Evolutionary conservation across 1,140 invertebrate genomes (phyloP).

Genomic region (Cherax quadricarinatus): DNA sequence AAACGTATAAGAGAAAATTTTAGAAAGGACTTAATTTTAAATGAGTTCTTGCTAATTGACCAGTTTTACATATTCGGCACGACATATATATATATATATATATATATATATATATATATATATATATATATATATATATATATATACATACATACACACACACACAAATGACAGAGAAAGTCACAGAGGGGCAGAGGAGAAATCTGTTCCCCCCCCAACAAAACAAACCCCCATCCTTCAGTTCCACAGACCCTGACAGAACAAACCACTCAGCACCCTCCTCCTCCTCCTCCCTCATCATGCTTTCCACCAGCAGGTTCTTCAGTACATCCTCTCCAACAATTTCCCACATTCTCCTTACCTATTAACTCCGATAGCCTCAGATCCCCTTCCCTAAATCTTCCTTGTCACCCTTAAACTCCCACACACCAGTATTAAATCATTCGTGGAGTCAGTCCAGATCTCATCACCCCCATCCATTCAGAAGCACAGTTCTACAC

Average conservation of each 20-base stretch:
- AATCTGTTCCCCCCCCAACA: neutral
- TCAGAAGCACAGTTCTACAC: too few species aligned
- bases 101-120: neutral
- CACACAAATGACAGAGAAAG: neutral
- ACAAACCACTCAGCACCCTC: too few species aligned
- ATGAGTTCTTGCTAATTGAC: too few species aligned
- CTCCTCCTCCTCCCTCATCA: neutral
- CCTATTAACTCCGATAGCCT: neutral
- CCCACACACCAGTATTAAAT: neutral
- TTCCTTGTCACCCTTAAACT: neutral
- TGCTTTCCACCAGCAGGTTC: neutral
- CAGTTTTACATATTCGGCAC: too few species aligned
- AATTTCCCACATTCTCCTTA: neutral
- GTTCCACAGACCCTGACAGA: neutral
- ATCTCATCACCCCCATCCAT: too few species aligned
- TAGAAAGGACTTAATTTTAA: too few species aligned
- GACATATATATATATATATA: neutral
- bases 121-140: constrained; percentile 4
- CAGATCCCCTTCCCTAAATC: too few species aligned
- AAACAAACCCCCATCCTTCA: neutral
- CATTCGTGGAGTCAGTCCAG: too few species aligned
- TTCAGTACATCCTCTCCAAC: neutral
- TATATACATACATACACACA: neutral
- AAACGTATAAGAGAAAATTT: too few species aligned
- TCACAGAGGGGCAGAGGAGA: neutral